Conservation (phyloP, 2,113 vertebrate species). For the Apteryx owenii region DNA sequence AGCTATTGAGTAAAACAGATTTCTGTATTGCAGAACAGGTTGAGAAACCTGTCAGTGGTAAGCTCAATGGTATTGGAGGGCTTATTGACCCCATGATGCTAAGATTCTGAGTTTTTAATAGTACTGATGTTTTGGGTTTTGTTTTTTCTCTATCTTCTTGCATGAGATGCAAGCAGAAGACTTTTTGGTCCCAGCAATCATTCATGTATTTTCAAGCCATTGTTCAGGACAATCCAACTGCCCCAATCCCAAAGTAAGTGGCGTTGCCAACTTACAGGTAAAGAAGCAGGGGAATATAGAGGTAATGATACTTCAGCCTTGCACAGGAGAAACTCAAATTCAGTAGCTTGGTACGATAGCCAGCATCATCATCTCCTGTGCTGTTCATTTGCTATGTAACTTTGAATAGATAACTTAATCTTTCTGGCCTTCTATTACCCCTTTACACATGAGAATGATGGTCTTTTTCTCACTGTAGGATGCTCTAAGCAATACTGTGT, state of each 20-base stretch:
- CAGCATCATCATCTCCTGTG: not conserved
- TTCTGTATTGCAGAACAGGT: constrained; percentile 2
- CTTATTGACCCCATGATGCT: constrained; percentile 28
- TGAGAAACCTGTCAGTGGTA: not conserved
- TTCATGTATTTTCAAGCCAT: not conserved
- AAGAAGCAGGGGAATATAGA: not conserved
- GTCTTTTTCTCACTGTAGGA: not conserved
- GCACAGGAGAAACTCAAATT: not conserved
- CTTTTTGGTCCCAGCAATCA: not conserved
- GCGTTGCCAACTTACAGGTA: not conserved
- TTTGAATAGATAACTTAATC: not conserved
- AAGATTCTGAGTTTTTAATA: constrained; percentile 31
- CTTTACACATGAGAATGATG: not conserved
- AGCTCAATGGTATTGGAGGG: constrained; percentile 36
- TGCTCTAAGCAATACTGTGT: not conserved
- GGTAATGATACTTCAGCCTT: not conserved
- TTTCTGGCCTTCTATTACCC: not conserved
- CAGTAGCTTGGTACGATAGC: not conserved
- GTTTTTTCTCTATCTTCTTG: not conserved
- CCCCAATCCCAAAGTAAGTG: not conserved
- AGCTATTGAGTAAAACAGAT: constrained; percentile 31
- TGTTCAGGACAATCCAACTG: not conserved
- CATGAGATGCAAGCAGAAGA: not conserved
- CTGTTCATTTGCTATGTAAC: not conserved
- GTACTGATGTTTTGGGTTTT: not conserved